Conservation (phyloP, 2,113 vertebrate species). For the Cranoglanis bouderius region DNA sequence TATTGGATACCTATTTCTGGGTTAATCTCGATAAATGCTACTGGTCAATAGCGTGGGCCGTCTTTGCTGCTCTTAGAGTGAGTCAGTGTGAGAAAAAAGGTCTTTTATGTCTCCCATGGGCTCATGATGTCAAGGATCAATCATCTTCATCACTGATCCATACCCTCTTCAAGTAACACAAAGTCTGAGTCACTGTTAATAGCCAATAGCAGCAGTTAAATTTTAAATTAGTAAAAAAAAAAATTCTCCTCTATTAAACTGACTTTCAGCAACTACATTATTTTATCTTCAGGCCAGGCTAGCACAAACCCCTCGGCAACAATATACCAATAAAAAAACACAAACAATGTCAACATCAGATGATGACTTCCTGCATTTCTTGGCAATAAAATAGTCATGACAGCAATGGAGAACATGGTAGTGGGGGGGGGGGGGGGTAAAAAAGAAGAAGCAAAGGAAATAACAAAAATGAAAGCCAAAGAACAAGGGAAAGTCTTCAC, state of each 20-base stretch:
- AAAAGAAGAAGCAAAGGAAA: neutral
- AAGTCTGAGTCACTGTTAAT: conserved; percentile 7
- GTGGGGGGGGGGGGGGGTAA: no score
- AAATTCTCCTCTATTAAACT: neutral
- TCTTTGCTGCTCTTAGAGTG: neutral
- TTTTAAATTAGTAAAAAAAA: neutral
- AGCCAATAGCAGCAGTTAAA: neutral
- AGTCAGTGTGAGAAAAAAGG: neutral
- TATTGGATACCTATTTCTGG: neutral
- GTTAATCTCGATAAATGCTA: conserved; percentile 16
- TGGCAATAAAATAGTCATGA: neutral
- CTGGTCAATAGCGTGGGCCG: neutral
- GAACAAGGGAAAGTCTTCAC: conserved; percentile 58
- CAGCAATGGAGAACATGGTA: neutral
- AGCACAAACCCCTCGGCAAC: neutral
- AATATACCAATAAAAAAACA: neutral
- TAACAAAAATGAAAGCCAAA: conserved; percentile 4
- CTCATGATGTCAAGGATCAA: conserved; percentile 36
- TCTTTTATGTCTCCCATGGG: conserved; percentile 19
- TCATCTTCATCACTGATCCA: conserved; percentile 30
- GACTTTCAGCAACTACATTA: neutral
- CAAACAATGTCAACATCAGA: neutral
- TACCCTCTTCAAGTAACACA: conserved; percentile 1
- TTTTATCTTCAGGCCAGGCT: neutral
- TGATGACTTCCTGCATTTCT: neutral